Conservation (phyloP, 2,888 invertebrate genomes). For the Bembecia ichneumoniformis region DNA sequence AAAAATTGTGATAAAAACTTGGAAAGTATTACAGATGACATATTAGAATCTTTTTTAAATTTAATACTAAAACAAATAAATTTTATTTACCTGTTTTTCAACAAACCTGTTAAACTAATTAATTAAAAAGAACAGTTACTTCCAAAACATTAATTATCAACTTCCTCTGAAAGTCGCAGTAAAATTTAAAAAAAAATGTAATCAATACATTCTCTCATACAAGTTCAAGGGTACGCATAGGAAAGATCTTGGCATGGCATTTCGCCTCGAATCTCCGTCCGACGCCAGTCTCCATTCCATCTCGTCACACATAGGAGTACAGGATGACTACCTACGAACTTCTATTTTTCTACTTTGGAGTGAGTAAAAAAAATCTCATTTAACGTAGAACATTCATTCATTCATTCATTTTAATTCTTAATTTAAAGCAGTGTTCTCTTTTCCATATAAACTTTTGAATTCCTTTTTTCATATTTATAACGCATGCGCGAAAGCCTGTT, state of each 20-base stretch:
- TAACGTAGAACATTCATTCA: neutral
- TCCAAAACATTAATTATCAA: no score
- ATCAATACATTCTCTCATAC: neutral
- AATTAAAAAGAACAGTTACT: no score
- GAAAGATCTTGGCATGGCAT: slow-evolving; percentile 47
- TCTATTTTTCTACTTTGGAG: slow-evolving; percentile 43
- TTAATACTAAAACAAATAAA: no score
- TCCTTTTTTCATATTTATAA: slow-evolving; percentile 3
- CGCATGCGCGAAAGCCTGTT: slow-evolving; percentile 21
- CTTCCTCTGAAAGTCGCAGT: no score
- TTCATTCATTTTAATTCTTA: neutral
- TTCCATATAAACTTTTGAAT: neutral
- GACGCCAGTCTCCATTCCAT: slow-evolving; percentile 36
- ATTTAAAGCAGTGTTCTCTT: neutral
- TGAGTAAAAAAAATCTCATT: slow-evolving; percentile 22
- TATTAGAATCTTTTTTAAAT: no score
- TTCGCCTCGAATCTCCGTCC: slow-evolving; percentile 28
- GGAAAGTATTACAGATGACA: no score
- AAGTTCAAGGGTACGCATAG: slow-evolving; percentile 1
- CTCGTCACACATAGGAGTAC: slow-evolving; percentile 21
- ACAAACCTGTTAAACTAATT: no score
- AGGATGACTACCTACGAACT: slow-evolving; percentile 40
- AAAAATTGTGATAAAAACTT: no score
- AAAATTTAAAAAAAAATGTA: neutral
- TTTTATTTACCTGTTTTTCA: no score